Evolutionary conservation across 1,140 invertebrate genomes (phyloP).

Genomic region (Paraescarpia echinospica): DNA sequence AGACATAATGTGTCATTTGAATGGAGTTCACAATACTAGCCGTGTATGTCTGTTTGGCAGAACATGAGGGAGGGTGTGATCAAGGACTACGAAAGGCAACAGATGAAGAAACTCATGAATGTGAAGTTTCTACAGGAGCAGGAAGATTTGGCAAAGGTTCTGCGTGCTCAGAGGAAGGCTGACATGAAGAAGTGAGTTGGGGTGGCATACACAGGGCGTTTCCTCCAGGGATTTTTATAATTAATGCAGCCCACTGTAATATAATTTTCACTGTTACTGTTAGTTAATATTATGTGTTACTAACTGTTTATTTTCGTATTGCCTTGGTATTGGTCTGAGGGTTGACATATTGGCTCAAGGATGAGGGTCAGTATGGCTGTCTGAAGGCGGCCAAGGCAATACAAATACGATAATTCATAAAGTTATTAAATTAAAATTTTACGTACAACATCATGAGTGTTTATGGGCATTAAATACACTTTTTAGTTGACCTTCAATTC

Average conservation of each 20-base stretch:
- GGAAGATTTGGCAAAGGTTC: conserved; percentile 19
- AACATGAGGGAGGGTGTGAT: conserved; percentile 23
- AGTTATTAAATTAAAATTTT: too few species aligned
- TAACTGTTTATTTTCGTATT: neutral
- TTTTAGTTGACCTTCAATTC: too few species aligned
- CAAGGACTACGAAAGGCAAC: conserved; percentile 24
- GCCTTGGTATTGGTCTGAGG: too few species aligned
- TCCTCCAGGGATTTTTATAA: neutral
- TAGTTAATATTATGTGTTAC: neutral
- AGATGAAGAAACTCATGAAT: conserved; percentile 26
- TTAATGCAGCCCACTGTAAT: neutral
- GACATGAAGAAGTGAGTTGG: conserved; percentile 12
- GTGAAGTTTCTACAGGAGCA: conserved; percentile 24
- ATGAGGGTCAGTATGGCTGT: too few species aligned
- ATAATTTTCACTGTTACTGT: too few species aligned
- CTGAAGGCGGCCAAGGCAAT: too few species aligned
- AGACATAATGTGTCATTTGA: too few species aligned
- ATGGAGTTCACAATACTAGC: too few species aligned
- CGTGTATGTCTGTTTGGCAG: conserved; percentile 11
- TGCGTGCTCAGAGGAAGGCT: conserved; percentile 19
- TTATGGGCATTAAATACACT: too few species aligned
- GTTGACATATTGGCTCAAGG: too few species aligned
- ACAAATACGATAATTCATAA: too few species aligned
- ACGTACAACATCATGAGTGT: too few species aligned
- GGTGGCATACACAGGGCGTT: neutral